Evolutionary conservation across 2,888 invertebrate genomes (phyloP), one percentile per base, ranked within the genome.

Genomic region (Drosophila setosimentum): DNA sequence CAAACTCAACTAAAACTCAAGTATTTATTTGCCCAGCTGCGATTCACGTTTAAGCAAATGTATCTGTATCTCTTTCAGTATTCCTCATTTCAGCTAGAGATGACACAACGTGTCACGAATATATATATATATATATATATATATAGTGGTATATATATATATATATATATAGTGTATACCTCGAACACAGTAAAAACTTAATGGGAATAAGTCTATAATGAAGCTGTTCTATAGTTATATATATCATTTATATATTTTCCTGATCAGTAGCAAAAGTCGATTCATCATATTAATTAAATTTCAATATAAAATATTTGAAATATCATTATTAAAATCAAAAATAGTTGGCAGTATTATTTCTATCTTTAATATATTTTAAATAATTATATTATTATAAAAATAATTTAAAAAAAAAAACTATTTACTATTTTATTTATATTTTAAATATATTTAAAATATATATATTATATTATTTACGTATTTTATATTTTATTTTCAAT

Each of bases 11-110:
- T 76, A 72, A 67, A 86, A 67, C 73, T 84, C 73, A 70, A 88
- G 81, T 79, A 83, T 75, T 49, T 83, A 76, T 84, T 89, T 85
- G 80, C 77, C 45, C 89, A 89, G 89, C 89, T 89, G 89, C 73
- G 51, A 50, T 63, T 68, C 42, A 55, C 59, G 49, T 63, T 63
- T 11, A 53, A 55, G 45, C 51, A 59, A 78, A 76, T 60, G 77
- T 77, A 63, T 81, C 70, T 78, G 76, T 86, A 84, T 87, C 82
- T 78, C 57, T 87, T 87, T 74, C 82, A 76, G 60, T 49, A 75
- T 67, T 50, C 59, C 73, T 74, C 75, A 78, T 83, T 79, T 63
- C 11, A 37, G 18, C 63, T 68, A 76, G 68, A 49, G 78, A 54
- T 78, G 78, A 5, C 16, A 64, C 6, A 5, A 8, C 30, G 61